A percentile compares a stretch with the other conserved stretches of the same genome.
Conservation (phyloP, 1,140 invertebrate species). For the Drosophila baimaii region DNA sequence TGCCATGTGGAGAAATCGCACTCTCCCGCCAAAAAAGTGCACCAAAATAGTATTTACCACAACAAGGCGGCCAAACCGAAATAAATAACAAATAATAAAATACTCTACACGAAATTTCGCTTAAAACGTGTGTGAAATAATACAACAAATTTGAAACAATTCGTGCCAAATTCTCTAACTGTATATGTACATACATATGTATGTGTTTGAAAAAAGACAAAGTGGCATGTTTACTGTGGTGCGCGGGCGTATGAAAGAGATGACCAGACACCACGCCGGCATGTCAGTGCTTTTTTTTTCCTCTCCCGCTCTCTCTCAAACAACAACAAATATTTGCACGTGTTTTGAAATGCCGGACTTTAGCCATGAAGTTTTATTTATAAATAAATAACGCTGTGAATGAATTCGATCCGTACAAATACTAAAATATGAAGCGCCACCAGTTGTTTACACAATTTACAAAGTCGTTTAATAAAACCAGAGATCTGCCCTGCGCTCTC, state of each 20-base stretch:
- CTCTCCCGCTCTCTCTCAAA: constrained; percentile 6
- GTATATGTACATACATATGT: too few species aligned
- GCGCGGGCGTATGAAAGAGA: constrained; percentile 29
- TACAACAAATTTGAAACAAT: neutral
- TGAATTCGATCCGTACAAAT: neutral
- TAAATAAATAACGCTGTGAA: neutral
- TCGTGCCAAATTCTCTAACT: neutral
- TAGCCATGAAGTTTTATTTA: constrained; percentile 3
- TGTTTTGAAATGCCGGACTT: constrained; percentile 10
- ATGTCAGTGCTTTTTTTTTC: constrained; percentile 29
- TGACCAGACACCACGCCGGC: constrained; percentile 4
- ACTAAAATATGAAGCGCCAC: neutral
- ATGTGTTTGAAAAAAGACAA: neutral
- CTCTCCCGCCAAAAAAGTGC: constrained; percentile 24
- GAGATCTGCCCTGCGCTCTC: neutral
- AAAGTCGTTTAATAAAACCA: neutral
- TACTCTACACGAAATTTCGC: neutral
- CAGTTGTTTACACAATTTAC: neutral
- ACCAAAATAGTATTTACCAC: neutral
- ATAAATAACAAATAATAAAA: neutral
- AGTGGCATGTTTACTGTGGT: constrained; percentile 4
- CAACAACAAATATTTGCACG: constrained; percentile 33
- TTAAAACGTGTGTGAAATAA: neutral
- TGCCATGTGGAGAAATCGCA: neutral
- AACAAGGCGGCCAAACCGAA: neutral